A percentile compares a stretch with the other conserved stretches of the same genome.
Conservation (phyloP, 1,140 invertebrate species). For the Calycopis cecrops region DNA sequence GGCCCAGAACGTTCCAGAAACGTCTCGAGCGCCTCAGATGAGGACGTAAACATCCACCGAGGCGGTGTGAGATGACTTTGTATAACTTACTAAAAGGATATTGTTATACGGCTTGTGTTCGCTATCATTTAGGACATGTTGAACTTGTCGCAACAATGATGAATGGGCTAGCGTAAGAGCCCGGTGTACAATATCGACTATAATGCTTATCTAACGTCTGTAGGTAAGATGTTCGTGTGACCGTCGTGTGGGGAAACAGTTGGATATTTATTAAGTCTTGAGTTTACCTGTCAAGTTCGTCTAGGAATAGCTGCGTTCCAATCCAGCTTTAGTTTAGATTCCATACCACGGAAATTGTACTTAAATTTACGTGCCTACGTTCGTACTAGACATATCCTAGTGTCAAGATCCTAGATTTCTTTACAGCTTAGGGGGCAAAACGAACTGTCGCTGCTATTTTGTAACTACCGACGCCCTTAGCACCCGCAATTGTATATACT, state of each 20-base stretch:
- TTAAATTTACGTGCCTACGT: neutral
- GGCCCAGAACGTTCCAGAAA: neutral
- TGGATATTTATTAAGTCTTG: neutral
- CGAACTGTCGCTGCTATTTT: no score
- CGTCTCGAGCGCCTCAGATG: neutral
- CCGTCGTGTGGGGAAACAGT: neutral
- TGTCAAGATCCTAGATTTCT: no score
- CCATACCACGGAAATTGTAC: neutral
- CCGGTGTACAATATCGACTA: neutral
- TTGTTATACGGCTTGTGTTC: conserved; percentile 3
- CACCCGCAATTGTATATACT: no score
- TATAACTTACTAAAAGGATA: conserved; percentile 11
- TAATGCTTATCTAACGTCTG: neutral
- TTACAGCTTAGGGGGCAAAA: no score
- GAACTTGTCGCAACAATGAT: conserved; percentile 9
- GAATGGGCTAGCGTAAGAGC: neutral
- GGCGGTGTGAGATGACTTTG: conserved; percentile 4
- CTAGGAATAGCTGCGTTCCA: no score
- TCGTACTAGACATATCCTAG: neutral
- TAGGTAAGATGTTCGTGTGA: neutral
- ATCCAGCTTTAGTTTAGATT: no score
- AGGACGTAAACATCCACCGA: neutral
- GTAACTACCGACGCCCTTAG: no score
- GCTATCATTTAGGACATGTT: conserved; percentile 9
- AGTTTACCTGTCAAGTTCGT: no score